Evolutionary conservation across 2,888 invertebrate genomes (phyloP), one percentile per base, ranked within the genome.

Genomic region (Euzophera pinguis): DNA sequence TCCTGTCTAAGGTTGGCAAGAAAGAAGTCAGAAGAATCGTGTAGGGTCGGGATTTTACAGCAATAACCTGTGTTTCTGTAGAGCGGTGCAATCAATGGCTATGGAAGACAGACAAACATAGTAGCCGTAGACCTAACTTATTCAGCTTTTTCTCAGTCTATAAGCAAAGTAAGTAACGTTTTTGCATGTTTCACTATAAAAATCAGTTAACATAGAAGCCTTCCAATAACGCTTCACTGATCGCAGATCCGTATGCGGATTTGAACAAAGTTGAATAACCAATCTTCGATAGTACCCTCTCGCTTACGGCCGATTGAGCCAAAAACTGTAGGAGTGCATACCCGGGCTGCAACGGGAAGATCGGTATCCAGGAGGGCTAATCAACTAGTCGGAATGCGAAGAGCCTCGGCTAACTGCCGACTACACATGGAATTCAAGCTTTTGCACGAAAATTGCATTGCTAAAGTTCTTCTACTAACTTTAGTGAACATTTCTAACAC

Each of bases 361-460:
- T 56, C 39, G 60, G 55, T 53, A 59, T 62, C 62, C 60, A 56
- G 50, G 53, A 50, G 53, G 66, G 67, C 74, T 79, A 81, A 81
- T 79, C 76, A 77, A 75, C 75, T 71, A 67, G 67, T 55, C 58
- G 75, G 71, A 73, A 78, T 71, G 71, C 65, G 67, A 64, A 22
- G 71, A 60, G 68, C 68, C 68, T 69, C 64, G 57, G 61, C 57
- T 59, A 63, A 60, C 64, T 68, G 59, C 59, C 58, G 53, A 41
- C 54, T 53, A 34, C 50, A 50, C 37, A 45, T 12, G 56, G 54
- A 54, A 54, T 58, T 49, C 55, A 43, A 42, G 45, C 51, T 34
- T 50, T 34, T 43, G 43, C 51, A 35, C 52, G 34, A 47, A 52
- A 52, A 47, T 41, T 52, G 42, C 35, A 43, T 51, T 50, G 49